A percentile compares a stretch with the other conserved stretches of the same genome.
phyloP scores from a whole-genome alignment of 2,113 vertebrate species.

The Neomonachus schauinslandi region DNA sequence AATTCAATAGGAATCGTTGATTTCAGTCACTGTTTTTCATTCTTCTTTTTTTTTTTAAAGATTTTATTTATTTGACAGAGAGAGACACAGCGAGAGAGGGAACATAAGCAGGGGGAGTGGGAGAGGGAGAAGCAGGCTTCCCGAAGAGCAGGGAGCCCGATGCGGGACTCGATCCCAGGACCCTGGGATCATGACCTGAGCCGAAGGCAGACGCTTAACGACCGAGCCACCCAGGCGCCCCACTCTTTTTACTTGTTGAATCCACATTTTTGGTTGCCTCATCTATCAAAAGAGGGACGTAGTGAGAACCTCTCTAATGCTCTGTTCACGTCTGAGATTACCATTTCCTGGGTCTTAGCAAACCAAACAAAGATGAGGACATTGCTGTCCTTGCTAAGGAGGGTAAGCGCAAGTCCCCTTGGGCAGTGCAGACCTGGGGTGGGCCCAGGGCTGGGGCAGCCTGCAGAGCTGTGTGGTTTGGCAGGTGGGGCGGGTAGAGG shows the following conservation, averaged over 20 bases:
- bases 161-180: no score
- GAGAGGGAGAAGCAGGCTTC: no score
- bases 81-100: no score
- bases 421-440: accelerated
- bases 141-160: no score
- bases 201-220: no score
- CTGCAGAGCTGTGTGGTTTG: background rate
- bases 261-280: background rate
- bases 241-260: background rate
- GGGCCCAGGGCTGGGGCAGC: background rate
- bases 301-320: background rate
- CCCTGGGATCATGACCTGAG: no score
- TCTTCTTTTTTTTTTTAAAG: no score
- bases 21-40: background rate
- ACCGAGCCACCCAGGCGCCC: no score
- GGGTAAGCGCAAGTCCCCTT: no score
- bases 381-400: background rate
- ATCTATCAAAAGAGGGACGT: background rate
- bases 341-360: background rate
- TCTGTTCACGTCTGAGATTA: background rate
- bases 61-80: no score
- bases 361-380: background rate
- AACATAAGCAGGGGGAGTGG: no score
- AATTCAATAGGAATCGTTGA: background rate
- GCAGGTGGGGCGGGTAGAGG: accelerated